Percentiles rank a stretch among this genome's conserved stretches.
Evolutionary conservation across 2,113 vertebrate species (phyloP).

Genomic region (Pleuronectes platessa): DNA sequence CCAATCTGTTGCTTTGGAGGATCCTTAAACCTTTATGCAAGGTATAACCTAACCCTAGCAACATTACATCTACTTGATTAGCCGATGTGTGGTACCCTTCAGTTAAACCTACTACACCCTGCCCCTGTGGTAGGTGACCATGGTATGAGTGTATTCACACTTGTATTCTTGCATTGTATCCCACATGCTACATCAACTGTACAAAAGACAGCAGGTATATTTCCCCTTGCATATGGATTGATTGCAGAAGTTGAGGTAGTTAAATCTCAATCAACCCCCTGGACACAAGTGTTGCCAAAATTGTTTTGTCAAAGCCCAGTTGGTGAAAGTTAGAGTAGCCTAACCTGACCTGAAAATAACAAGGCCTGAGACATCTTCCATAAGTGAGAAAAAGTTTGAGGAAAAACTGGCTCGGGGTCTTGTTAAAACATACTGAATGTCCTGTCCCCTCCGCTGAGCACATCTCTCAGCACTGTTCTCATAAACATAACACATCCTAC

Average conservation of each 20-base stretch:
- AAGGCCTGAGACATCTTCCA: not conserved
- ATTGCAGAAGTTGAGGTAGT: not conserved
- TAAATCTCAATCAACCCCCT: not conserved
- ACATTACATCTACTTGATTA: too few relatives aligned
- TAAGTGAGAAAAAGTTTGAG: not conserved
- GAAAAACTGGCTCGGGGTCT: not conserved
- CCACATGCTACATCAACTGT: too few relatives aligned
- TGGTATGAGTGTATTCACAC: too few relatives aligned
- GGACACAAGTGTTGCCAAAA: not conserved
- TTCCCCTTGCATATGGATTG: too few relatives aligned
- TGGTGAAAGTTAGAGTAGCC: not conserved
- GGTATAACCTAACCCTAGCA: too few relatives aligned
- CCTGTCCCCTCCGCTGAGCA: not conserved
- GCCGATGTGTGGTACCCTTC: too few relatives aligned
- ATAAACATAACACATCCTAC: constrained; percentile 3
- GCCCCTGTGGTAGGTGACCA: too few relatives aligned
- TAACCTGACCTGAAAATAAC: not conserved
- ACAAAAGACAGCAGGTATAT: too few relatives aligned
- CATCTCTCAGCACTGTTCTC: constrained; percentile 2
- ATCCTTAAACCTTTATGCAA: too few relatives aligned
- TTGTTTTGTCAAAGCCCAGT: not conserved
- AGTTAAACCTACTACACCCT: too few relatives aligned
- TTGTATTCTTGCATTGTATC: too few relatives aligned
- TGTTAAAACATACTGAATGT: constrained; percentile 16
- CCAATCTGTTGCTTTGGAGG: too few relatives aligned